A percentile compares a stretch with the other conserved stretches of the same genome.
Evolutionary conservation across 1,140 invertebrate genomes (phyloP).

Genomic region (Drosophila nigromelanica): DNA sequence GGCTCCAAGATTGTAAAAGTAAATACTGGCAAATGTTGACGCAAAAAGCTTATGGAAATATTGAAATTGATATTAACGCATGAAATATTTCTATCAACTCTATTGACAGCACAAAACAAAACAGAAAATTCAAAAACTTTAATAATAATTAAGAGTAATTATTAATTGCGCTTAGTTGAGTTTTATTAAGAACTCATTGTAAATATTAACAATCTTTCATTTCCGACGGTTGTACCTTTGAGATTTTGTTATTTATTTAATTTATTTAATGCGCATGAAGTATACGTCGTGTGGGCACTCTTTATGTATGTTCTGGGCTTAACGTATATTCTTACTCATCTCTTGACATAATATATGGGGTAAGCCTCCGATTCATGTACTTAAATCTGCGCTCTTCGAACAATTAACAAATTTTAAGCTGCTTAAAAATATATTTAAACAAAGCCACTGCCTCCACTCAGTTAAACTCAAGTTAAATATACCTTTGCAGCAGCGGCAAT

Average conservation of each 20-base stretch:
- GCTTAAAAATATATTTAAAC: slow-evolving; percentile 40
- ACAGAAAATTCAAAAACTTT: background rate
- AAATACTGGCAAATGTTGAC: slow-evolving; percentile 25
- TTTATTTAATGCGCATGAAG: slow-evolving; percentile 31
- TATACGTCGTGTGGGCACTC: slow-evolving; percentile 23
- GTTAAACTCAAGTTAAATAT: slow-evolving; percentile 20
- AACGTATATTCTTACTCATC: background rate
- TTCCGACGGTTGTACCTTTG: background rate
- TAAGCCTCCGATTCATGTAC: background rate
- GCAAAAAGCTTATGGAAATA: slow-evolving; percentile 11
- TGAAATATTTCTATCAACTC: too few relatives aligned
- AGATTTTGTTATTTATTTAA: background rate
- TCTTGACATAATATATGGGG: too few relatives aligned
- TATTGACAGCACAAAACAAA: background rate
- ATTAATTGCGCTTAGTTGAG: too few relatives aligned
- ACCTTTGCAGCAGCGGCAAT: slow-evolving; percentile 49
- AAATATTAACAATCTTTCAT: too few relatives aligned
- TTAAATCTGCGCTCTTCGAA: slow-evolving; percentile 42
- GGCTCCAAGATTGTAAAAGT: slow-evolving; percentile 4
- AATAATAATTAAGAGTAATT: slow-evolving; percentile 6
- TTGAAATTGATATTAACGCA: too few relatives aligned
- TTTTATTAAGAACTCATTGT: too few relatives aligned
- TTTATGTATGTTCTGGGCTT: background rate
- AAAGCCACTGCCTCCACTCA: background rate
- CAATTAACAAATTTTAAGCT: slow-evolving; percentile 70